phyloP scores from a whole-genome alignment of 2,113 vertebrate genomes.

The Ginglymostoma cirratum region DNA sequence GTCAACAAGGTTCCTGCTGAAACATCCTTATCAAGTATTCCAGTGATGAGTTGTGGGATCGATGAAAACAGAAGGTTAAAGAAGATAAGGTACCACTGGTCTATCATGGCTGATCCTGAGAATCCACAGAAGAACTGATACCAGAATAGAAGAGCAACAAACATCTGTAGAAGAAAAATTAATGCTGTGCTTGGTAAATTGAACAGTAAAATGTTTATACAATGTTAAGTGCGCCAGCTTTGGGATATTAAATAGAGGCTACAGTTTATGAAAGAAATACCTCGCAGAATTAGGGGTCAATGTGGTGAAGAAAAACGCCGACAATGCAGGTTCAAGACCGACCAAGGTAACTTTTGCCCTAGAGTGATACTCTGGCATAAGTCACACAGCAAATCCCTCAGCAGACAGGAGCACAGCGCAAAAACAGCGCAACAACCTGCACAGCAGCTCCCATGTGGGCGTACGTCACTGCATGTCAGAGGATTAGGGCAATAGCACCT shows the following conservation, averaged over 20 bases:
- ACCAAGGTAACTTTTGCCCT: no score
- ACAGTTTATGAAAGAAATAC: neutral
- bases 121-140: slow-evolving; percentile 98
- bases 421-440: no score
- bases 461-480: no score
- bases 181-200: neutral
- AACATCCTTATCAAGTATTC: slow-evolving; percentile 87
- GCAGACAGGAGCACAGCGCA: no score
- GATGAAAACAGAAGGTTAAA: slow-evolving; percentile 97
- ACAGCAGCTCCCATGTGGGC: no score
- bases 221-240: neutral
- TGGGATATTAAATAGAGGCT: neutral
- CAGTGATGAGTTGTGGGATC: slow-evolving; percentile 91
- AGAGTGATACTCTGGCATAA: no score
- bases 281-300: neutral
- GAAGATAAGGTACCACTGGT: slow-evolving; percentile 98
- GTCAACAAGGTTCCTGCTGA: slow-evolving; percentile 71
- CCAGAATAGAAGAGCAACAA: slow-evolving; percentile 94
- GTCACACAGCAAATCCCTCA: no score
- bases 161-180: slow-evolving; percentile 68
- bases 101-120: slow-evolving; percentile 89
- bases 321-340: no score
- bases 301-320: no score
- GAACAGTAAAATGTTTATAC: neutral
- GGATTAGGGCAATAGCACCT: no score